Evolutionary conservation across 1,140 invertebrate genomes (phyloP), one percentile per base, ranked within the genome.

Genomic region (Diploscapter pachys): DNA sequence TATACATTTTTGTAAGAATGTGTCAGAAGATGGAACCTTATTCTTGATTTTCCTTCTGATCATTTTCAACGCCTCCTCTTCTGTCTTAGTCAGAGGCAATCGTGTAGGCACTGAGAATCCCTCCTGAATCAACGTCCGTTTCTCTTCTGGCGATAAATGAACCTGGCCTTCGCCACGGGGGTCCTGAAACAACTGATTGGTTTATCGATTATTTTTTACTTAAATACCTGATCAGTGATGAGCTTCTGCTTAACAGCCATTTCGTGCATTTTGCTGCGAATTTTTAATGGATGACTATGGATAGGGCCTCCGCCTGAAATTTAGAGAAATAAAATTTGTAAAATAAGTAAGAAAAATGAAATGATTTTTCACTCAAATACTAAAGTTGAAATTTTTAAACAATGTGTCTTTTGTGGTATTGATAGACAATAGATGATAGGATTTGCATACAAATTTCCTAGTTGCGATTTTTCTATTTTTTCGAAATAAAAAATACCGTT

Each of bases 11-110:
- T 5, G 13, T 49, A 11, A 31, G 31, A 31, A 31, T 4, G 70
- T 59, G 11, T 76, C 11, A 70, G 9, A 50, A 59, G 48, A 61
- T 67, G 59, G 6, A 9, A 88, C 87, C 81, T 89, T 89, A 78
- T 89, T 89, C 83, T 89, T 89, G 65, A 89, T 89, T 84, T 89
- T 89, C 62, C 88, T 78, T 63, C 88, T 79, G 69, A 89, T 87
- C 81, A 89, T 88, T 76, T 89, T 89, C 71, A 89, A 80, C 78
- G 88, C 87, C 81, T 88, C 88, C 75, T 89, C 88, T 77, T 89
- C 88, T 67, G 86, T 85, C 80, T 88, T 88, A 4, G 86, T 87
- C 6, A 89, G 83, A 52, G 88, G 88, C 52, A 89, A 81, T 81
- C 86, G 86, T 2, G 79, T 80, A 4, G 88, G 88, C 53, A 88